Base-by-base conservation (phyloP, 2,113 vertebrate genomes). In the Pholis gunnellus region DNA sequence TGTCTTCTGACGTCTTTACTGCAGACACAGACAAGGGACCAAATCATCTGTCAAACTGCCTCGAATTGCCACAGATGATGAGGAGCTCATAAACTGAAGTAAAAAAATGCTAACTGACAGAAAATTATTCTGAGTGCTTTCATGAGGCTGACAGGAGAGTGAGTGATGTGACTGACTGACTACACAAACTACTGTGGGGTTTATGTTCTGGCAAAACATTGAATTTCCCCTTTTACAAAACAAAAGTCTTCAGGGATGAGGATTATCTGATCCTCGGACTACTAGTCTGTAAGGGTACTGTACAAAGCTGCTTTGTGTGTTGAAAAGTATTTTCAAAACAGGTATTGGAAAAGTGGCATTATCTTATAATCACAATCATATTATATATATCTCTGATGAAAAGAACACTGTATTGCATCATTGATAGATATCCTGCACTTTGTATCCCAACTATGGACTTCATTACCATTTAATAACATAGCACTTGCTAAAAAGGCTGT, bases 121-220 rank as follows among this genome's bases (percentile, higher is more conserved):
- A 65, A 60, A n/a, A 72, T 7, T 44, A 71, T 63, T 78, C 42
- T 17, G 74, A 75, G 15, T 25, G 17, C 48, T 68, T 69, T 59
- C 46, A 67, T 1, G 52, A 63, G 68, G 57, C 6, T 9, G 44
- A 63, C 57, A 74, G 44, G 29, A 52, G 56, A 52, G 17, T n/a
- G 0, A 15, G 4, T 17, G 31, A 17, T 27, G 40, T 66, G 63
- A 42, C 40, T 27, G n/a, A 27, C 64, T 66, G n/a, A 66, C 34
- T 29, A 38, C 54, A 72, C 3, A 65, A 81, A 80, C 20, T 75
- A 54, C 65, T 56, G 9, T 59, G n/a, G 11, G 0, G 1, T 38
- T 50, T 17, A 46, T 14, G 8, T 66, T 72, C 31, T 71, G 44
- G 66, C 63, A 5, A 13, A 76, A 13, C 22, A 4, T 44, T 71